Evolutionary conservation across 2,113 vertebrate species (phyloP), one percentile per base, ranked within the genome.

Genomic region (Rhegmatorhina hoffmannsi): DNA sequence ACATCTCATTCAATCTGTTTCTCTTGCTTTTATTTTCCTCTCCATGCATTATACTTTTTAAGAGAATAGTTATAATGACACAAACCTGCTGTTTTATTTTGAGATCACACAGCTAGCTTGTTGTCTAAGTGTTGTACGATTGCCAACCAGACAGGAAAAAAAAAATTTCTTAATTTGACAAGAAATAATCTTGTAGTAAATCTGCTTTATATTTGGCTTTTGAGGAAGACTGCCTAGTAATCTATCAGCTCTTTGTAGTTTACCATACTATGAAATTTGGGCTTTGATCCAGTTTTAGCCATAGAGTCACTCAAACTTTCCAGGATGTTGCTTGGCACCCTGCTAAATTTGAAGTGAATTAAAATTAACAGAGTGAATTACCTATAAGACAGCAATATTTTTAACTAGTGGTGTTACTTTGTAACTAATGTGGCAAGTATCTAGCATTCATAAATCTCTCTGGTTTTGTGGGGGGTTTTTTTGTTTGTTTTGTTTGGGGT

Each of bases 41-140:
- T 46, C 46, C 34, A 40, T 58, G 49, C 24, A 28, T 18, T 24
- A 56, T 50, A 33, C 34, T 59, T 90, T 76, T 79, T 67, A 59
- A 80, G 3, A 64, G 6, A 94, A 56, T 16, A 73, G 26, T 85
- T 76, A 70, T 36, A 92, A 89, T 83, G 50, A 55, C 33, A 74
- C n/a, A 90, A 73, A 59, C 58, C 31, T 87, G 43, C 11, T 69
- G 77, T 69, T 85, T 91, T 95, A 87, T 75, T 76, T 85, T 87
- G 62, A 83, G 63, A 85, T 82, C 55, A 83, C 74, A 94, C 59
- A 76, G 43, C 17, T 80, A 90, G 17, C 25, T 91, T 80, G 47
- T 80, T 24, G 7, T 33, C 11, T 74, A 63, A 69, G 24, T 36
- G 26, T 59, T 77, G 26, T 47, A 77, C 58, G 55, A 55, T 47